Conservation (phyloP, 2,797 vertebrate genomes). For the Spinibarbus caldwelli region DNA sequence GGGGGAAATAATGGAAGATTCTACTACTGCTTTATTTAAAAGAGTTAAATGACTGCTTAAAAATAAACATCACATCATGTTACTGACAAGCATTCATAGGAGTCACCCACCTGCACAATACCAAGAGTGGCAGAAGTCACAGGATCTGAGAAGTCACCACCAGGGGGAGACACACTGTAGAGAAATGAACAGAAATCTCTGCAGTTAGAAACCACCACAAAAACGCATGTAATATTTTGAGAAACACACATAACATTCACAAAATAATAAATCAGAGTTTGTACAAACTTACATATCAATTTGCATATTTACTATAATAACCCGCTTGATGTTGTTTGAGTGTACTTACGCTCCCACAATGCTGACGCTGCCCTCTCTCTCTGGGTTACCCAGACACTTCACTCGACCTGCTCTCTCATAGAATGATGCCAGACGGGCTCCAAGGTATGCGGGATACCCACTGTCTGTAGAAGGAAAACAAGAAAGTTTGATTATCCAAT, state of each 20-base stretch:
- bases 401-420: constrained; percentile 95
- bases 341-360: constrained; percentile 94
- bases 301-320: constrained; percentile 20
- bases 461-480: constrained; percentile 79
- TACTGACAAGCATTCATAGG: neutral
- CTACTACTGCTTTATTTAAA: neutral
- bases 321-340: constrained; percentile 71
- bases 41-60: neutral
- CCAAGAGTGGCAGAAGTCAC: constrained; percentile 98
- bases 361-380: constrained; percentile 95
- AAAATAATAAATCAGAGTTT: neutral
- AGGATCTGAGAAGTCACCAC: constrained; percentile 98
- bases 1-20: neutral
- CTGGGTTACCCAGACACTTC: constrained; percentile 95
- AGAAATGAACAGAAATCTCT: constrained; percentile 24
- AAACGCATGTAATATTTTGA: neutral
- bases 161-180: constrained; percentile 94
- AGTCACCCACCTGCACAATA: constrained; percentile 89
- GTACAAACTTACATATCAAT: neutral
- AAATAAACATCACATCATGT: neutral
- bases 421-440: constrained; percentile 95
- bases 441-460: constrained; percentile 90
- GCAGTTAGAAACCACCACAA: neutral
- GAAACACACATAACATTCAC: neutral
- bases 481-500: neutral